Conservation (phyloP, 2,888 invertebrate genomes). For the Agriopis leucophaearia region DNA sequence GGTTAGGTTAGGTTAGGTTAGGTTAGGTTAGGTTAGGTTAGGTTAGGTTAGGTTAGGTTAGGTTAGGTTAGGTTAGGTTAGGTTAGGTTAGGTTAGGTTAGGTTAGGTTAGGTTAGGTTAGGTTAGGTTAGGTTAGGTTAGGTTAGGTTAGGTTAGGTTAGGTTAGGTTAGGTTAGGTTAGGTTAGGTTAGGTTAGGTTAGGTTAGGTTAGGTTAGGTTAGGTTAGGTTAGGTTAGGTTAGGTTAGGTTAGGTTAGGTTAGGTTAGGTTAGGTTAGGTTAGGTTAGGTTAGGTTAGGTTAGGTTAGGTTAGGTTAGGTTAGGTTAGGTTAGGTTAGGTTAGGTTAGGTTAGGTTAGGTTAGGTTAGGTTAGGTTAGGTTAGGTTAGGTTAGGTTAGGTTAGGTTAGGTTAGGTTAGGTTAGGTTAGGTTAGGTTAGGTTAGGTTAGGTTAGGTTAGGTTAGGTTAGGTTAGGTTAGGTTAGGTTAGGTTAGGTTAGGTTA, state of each 20-base stretch:
- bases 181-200: too few relatives aligned
- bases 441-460: constrained; percentile 42
- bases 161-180: too few relatives aligned
- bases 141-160: too few relatives aligned
- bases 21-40: too few relatives aligned
- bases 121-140: too few relatives aligned
- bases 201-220: too few relatives aligned
- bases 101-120: too few relatives aligned
- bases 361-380: constrained; percentile 32
- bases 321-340: neutral
- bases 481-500: constrained; percentile 49
- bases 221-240: constrained; percentile 35
- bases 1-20: too few relatives aligned
- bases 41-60: too few relatives aligned
- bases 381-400: constrained; percentile 30
- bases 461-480: constrained; percentile 36
- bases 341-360: constrained; percentile 2
- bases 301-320: constrained; percentile 5
- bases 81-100: too few relatives aligned
- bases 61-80: too few relatives aligned
- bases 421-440: constrained; percentile 31
- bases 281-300: neutral
- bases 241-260: constrained; percentile 32
- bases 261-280: constrained; percentile 17
- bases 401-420: constrained; percentile 20